Conservation (phyloP, 2,888 invertebrate genomes). For the Stenolophus ochropezus region DNA sequence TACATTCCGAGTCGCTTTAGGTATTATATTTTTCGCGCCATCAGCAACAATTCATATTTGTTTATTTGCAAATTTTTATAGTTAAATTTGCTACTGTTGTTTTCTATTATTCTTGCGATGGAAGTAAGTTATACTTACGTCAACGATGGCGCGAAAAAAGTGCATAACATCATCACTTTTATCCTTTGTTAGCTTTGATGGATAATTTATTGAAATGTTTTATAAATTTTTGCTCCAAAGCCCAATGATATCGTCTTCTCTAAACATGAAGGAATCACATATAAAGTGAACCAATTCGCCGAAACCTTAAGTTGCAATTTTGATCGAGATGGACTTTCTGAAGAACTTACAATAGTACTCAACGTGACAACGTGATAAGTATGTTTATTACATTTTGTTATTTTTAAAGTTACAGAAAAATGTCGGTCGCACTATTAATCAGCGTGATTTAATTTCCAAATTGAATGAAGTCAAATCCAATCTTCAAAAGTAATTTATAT, state of each 20-base stretch:
- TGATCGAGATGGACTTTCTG: neutral
- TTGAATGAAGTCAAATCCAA: too few species aligned
- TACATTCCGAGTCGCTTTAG: too few species aligned
- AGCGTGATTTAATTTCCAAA: constrained; percentile 68
- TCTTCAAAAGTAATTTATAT: too few species aligned
- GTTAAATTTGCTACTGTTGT: too few species aligned
- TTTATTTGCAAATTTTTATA: too few species aligned
- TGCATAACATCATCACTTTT: too few species aligned
- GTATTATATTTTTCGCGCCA: too few species aligned
- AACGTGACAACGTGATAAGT: constrained; percentile 25
- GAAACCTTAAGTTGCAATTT: constrained; percentile 10
- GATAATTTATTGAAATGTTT: neutral
- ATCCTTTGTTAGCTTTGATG: neutral
- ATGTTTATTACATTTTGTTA: constrained; percentile 44
- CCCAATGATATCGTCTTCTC: too few species aligned
- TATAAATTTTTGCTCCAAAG: neutral
- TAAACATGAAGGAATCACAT: neutral
- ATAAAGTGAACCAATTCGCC: neutral
- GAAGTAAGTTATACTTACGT: too few species aligned
- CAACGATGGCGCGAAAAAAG: too few species aligned
- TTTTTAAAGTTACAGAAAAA: constrained; percentile 67
- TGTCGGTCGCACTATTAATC: constrained; percentile 65
- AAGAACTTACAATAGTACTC: neutral
- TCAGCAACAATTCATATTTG: too few species aligned
- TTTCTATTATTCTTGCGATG: too few species aligned